phyloP scores from a whole-genome alignment of 2,797 vertebrate species.

The Rhinoraja longicauda region DNA sequence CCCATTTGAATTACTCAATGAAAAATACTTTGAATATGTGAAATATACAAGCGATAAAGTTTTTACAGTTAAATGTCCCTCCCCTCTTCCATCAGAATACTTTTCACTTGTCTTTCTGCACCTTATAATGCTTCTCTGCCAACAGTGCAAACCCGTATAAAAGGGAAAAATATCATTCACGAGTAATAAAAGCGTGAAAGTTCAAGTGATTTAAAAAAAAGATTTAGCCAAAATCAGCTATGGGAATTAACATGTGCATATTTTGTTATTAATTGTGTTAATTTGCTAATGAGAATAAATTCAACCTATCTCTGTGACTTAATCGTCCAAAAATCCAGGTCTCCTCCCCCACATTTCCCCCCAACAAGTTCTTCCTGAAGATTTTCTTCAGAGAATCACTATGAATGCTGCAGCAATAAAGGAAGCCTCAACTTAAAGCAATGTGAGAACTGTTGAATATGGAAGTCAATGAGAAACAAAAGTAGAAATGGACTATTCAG shows the following conservation, averaged over 20 bases:
- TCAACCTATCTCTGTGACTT: not conserved
- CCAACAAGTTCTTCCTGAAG: not conserved
- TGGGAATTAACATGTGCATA: not conserved
- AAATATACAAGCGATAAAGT: not conserved
- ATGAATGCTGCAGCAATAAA: not conserved
- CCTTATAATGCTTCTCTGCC: not conserved
- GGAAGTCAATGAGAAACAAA: too few relatives aligned
- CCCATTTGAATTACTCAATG: not conserved
- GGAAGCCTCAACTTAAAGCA: too few relatives aligned
- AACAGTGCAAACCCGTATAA: not conserved
- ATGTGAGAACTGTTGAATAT: too few relatives aligned
- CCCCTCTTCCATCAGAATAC: not conserved
- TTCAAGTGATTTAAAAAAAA: not conserved
- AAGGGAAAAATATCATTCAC: not conserved
- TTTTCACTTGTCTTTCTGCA: not conserved
- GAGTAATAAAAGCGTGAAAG: not conserved
- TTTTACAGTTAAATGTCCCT: not conserved
- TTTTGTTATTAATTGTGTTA: not conserved
- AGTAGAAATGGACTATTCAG: too few relatives aligned
- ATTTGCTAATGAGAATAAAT: not conserved
- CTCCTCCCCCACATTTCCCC: too few relatives aligned
- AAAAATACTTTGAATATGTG: not conserved
- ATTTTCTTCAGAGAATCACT: not conserved
- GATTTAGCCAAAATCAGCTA: not conserved
- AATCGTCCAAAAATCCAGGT: not conserved